These are phyloP conservation scores for Nesidiocoris tenuis DNA, from an alignment of 2,888 invertebrate genomes.

Conservation along the genomic window DNA sequence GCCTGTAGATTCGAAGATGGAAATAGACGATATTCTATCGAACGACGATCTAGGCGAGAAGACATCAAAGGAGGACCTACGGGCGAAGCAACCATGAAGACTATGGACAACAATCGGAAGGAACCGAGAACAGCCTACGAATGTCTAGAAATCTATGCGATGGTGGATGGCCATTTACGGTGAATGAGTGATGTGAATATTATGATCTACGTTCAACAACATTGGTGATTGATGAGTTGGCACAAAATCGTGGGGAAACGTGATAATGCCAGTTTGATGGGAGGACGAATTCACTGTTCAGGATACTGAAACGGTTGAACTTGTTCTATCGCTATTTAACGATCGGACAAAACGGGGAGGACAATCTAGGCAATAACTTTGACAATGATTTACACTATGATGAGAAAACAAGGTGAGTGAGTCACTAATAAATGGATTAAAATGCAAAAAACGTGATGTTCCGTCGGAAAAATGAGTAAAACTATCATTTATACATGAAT, in stretches of 20 bases:
- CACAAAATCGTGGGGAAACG: background rate
- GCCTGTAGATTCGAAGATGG: too few relatives aligned
- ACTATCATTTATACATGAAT: slow-evolving; percentile 18
- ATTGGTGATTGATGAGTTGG: background rate
- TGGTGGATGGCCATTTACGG: slow-evolving; percentile 5
- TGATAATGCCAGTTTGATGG: background rate
- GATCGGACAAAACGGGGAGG: background rate
- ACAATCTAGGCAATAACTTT: slow-evolving; percentile 31
- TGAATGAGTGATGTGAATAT: slow-evolving; percentile 3
- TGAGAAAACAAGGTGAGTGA: background rate
- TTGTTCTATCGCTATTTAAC: background rate
- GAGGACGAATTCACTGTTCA: slow-evolving; percentile 2
- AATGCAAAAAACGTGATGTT: background rate
- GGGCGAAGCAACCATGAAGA: background rate
- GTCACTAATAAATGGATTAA: background rate
- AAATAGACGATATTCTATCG: too few relatives aligned
- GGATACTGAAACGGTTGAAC: background rate
- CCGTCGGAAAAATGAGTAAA: background rate
- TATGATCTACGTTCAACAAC: background rate
- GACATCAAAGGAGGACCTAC: background rate
- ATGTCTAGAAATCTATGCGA: background rate
- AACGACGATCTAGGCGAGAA: background rate
- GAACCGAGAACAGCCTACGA: background rate
- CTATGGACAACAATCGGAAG: background rate
- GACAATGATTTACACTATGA: background rate